These are phyloP conservation scores for Coluber constrictor DNA, from an alignment of 2,797 vertebrate species.

Conservation along the genomic window DNA sequence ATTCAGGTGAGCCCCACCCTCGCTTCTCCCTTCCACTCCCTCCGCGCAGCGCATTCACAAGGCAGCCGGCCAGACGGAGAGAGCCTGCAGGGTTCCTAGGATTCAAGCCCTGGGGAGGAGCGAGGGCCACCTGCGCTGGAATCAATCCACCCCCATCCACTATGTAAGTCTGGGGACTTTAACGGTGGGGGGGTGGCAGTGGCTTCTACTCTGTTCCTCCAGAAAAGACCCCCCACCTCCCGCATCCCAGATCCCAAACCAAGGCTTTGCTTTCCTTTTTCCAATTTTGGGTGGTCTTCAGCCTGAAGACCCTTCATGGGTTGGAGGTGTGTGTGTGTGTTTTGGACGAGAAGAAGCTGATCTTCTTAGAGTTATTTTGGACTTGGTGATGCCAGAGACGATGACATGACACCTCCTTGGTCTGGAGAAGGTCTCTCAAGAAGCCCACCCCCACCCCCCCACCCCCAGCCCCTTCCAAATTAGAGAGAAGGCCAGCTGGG, in stretches of 20 bases:
- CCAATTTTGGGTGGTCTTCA: no score
- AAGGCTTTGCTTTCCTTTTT: background rate
- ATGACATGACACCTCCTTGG: no score
- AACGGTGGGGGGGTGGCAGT: no score
- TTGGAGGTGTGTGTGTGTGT: accelerated
- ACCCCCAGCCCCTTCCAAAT: background rate
- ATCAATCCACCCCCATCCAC: background rate
- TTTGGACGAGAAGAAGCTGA: background rate
- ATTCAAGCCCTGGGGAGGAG: background rate
- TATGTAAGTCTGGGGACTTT: background rate
- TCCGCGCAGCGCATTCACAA: background rate
- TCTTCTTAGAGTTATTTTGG: background rate
- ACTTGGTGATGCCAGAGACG: background rate
- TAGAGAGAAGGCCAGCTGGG: background rate
- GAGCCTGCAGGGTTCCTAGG: background rate
- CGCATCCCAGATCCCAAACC: background rate
- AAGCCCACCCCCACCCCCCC: background rate
- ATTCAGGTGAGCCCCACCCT: background rate
- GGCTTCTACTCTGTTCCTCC: no score
- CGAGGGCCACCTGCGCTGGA: accelerated
- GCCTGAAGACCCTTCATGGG: no score
- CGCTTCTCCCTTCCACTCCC: background rate
- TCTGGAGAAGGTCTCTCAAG: background rate
- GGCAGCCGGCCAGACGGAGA: background rate
- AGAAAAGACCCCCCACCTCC: background rate